Evolutionary conservation across 35 echinoderm and acorn worm genomes (phyloP).

Genomic region (Hemicentrotus pulcherrimus): DNA sequence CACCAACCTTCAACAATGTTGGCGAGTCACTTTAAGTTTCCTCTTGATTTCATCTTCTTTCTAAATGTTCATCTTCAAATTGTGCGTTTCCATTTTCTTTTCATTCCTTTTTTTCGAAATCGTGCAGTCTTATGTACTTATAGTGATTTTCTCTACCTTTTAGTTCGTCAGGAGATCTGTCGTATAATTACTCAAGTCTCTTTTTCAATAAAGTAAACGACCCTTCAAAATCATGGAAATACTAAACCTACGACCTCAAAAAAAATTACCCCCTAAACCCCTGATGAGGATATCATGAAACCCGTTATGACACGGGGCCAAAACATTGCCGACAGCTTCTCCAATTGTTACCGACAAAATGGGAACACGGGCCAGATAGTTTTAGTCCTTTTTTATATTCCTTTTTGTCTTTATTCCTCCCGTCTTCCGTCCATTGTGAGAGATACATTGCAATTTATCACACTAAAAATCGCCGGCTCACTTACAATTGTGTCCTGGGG

Average conservation of each 20-base stretch:
- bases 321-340: not conserved
- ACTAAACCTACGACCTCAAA: not conserved
- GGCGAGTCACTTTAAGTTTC: too few species aligned
- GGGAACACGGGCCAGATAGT: not conserved
- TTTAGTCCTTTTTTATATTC: not conserved
- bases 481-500: not conserved
- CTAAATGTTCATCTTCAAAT: too few species aligned
- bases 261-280: not conserved
- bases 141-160: too few species aligned
- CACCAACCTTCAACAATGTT: too few species aligned
- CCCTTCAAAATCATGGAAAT: not conserved
- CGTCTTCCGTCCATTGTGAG: not conserved
- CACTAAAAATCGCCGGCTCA: not conserved
- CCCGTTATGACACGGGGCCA: not conserved
- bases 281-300: not conserved
- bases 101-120: not conserved
- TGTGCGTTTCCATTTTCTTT: too few species aligned
- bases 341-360: not conserved
- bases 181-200: too few species aligned
- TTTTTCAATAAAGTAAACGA: not conserved
- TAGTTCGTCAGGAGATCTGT: too few species aligned
- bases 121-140: not conserved
- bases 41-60: too few species aligned
- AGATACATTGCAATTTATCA: not conserved
- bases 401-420: not conserved